These are phyloP conservation scores for Gnatocerus cornutus DNA, from an alignment of 2,888 invertebrate genomes.

Conservation along the genomic window DNA sequence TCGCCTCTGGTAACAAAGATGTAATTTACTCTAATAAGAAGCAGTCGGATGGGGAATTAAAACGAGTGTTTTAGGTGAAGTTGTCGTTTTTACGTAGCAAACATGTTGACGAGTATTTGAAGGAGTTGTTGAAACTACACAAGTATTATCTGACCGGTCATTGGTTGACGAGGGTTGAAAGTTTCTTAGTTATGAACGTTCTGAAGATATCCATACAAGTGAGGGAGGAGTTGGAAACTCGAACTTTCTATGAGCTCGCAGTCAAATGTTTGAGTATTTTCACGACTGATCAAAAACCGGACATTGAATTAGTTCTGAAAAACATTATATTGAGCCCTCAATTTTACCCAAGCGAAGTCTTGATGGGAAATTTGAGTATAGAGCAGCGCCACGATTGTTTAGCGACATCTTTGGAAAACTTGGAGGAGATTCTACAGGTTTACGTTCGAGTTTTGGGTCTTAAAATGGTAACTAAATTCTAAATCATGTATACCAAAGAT, in stretches of 20 bases:
- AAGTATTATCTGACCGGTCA: slow-evolving; percentile 72
- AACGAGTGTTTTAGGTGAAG: slow-evolving; percentile 63
- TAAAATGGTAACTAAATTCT: slow-evolving; percentile 58
- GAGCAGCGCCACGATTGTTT: slow-evolving; percentile 70
- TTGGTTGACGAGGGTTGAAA: slow-evolving; percentile 79
- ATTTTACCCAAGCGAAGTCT: slow-evolving; percentile 76
- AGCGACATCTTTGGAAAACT: slow-evolving; percentile 66
- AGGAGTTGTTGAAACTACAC: slow-evolving; percentile 64
- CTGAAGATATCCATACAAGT: slow-evolving; percentile 69
- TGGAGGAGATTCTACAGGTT: slow-evolving; percentile 64
- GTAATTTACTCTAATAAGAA: slow-evolving; percentile 49
- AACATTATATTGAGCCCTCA: slow-evolving; percentile 76
- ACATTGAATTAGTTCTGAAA: slow-evolving; percentile 75
- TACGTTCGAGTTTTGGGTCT: slow-evolving; percentile 66
- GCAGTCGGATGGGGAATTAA: not conserved
- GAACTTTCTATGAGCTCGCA: slow-evolving; percentile 74
- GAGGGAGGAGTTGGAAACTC: slow-evolving; percentile 71
- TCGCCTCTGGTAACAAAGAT: slow-evolving; percentile 54
- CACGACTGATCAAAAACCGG: slow-evolving; percentile 74
- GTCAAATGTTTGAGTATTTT: slow-evolving; percentile 78
- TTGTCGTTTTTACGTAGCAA: slow-evolving; percentile 68
- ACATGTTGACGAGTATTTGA: slow-evolving; percentile 70
- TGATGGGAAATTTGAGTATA: slow-evolving; percentile 74
- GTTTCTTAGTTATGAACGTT: slow-evolving; percentile 73
- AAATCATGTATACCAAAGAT: slow-evolving; percentile 24